phyloP scores from a whole-genome alignment of 2,797 vertebrate genomes.

The Aldrovandia affinis region DNA sequence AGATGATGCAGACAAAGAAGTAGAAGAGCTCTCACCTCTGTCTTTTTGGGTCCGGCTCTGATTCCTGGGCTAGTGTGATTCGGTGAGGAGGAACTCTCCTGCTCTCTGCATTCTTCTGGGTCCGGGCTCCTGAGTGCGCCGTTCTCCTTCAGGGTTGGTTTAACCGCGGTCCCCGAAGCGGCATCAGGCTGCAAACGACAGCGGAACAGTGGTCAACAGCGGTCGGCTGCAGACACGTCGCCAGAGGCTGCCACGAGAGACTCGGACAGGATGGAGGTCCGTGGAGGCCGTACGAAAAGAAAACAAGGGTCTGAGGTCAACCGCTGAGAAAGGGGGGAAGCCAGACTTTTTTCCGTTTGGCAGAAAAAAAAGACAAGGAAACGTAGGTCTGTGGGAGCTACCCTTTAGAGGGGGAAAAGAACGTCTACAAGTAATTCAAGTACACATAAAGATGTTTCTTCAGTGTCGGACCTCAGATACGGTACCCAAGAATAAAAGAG shows the following conservation, averaged over 20 bases:
- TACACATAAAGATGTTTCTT: slow-evolving; percentile 64
- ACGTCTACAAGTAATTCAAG: slow-evolving; percentile 67
- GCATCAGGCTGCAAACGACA: slow-evolving; percentile 70
- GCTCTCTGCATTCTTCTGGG: slow-evolving; percentile 54
- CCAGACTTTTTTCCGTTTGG: slow-evolving; percentile 56
- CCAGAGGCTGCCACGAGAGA: slow-evolving; percentile 38
- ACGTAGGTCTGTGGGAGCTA: slow-evolving; percentile 60
- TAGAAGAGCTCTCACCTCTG: slow-evolving; percentile 59
- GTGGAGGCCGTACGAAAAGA: slow-evolving; percentile 58
- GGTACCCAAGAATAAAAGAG: slow-evolving; percentile 48
- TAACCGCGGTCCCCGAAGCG: slow-evolving; percentile 52
- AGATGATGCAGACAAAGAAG: not conserved
- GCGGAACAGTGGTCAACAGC: slow-evolving; percentile 63
- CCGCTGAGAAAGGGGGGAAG: slow-evolving; percentile 44
- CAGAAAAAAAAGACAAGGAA: slow-evolving; percentile 55
- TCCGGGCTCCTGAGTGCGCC: slow-evolving; percentile 46
- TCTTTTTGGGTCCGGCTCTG: slow-evolving; percentile 57
- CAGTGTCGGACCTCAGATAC: slow-evolving; percentile 43
- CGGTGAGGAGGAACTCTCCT: slow-evolving; percentile 50
- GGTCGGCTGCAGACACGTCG: slow-evolving; percentile 36
- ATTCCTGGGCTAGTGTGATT: slow-evolving; percentile 50
- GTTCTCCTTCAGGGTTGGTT: slow-evolving; percentile 47
- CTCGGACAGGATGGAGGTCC: slow-evolving; percentile 58
- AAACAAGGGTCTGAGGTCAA: slow-evolving; percentile 69
- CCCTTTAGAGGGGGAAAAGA: slow-evolving; percentile 54